Evolutionary conservation across 2,113 vertebrate species (phyloP), one percentile per base, ranked within the genome.

Genomic region (Protobothrops flavoviridis): DNA sequence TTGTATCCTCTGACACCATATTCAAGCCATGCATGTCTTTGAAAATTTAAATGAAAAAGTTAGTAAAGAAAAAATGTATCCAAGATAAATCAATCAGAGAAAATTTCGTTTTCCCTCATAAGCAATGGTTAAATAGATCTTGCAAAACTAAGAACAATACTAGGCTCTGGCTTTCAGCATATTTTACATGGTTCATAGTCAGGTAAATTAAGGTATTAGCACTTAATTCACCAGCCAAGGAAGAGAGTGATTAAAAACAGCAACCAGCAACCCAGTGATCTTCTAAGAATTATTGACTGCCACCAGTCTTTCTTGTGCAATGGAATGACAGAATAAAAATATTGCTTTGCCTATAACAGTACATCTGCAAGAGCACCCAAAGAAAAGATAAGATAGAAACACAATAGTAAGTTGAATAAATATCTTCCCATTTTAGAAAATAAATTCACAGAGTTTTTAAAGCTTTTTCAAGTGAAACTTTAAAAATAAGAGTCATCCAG

Each of bases 61-160:
- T 95, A 85, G 6, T 5, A 88, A 81, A 56, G 43, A 88, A 24
- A 48, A 96, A 97, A 95, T 92, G 90, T 94, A 92, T 69, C 64
- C n/a, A 85, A 95, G 88, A 97, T 95, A 93, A 91, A 95, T 94
- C 94, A 96, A 94, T 93, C 85, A 90, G 90, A 92, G 69, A 96
- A 96, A 95, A 96, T 0, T 45, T 55, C 74, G 50, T 93, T 95
- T 86, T 33, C 39, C 95, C 56, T 90, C n/a, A 87, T 95, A 90
- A 94, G 0, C 17, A 3, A 89, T 9, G 11, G 91, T 88, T 92
- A 92, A 96, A 59, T 86, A 53, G 74, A 85, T 90, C 96, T 93
- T 93, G 48, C 0, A 11, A 50, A 92, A 56, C 56, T 1, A 15
- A 94, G 74, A 81, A 87, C 17, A 81, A 81, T 10, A 89, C 88